Evolutionary conservation across 2,888 invertebrate species (phyloP).

Genomic region (Eupithecia inturbata): DNA sequence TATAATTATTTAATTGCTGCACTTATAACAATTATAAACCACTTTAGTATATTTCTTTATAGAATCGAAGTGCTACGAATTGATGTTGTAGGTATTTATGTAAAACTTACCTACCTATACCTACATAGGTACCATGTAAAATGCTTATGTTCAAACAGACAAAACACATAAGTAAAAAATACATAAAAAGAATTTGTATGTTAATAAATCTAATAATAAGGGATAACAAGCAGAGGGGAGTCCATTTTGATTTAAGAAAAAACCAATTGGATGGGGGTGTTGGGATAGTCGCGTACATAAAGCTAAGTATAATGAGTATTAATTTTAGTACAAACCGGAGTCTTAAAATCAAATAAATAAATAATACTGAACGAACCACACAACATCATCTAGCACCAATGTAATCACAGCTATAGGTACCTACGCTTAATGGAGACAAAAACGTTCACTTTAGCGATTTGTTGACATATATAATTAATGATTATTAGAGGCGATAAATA

Average conservation of each 20-base stretch:
- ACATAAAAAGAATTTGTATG: slow-evolving; percentile 50
- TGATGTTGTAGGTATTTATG: neutral
- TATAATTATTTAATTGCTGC: neutral
- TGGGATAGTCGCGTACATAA: slow-evolving; percentile 52
- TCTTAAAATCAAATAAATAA: neutral
- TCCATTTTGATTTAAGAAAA: slow-evolving; percentile 70
- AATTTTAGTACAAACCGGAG: neutral
- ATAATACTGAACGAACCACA: neutral
- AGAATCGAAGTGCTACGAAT: neutral
- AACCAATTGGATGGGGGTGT: slow-evolving; percentile 61
- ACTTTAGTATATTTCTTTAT: neutral
- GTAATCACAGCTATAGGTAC: too few relatives aligned
- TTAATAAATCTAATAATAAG: slow-evolving; percentile 73
- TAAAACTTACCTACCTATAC: neutral
- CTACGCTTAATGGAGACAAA: too few relatives aligned
- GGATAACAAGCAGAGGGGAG: slow-evolving; percentile 71
- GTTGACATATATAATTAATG: too few relatives aligned
- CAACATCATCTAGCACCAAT: too few relatives aligned
- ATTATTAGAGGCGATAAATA: too few relatives aligned
- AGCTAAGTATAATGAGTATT: neutral
- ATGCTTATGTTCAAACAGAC: neutral
- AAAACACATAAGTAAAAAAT: slow-evolving; percentile 12
- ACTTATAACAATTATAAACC: neutral
- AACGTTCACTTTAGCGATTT: too few relatives aligned
- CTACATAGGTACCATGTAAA: neutral